Base-by-base conservation (phyloP, 1,140 invertebrate species). In the Mylabris phalerata region DNA sequence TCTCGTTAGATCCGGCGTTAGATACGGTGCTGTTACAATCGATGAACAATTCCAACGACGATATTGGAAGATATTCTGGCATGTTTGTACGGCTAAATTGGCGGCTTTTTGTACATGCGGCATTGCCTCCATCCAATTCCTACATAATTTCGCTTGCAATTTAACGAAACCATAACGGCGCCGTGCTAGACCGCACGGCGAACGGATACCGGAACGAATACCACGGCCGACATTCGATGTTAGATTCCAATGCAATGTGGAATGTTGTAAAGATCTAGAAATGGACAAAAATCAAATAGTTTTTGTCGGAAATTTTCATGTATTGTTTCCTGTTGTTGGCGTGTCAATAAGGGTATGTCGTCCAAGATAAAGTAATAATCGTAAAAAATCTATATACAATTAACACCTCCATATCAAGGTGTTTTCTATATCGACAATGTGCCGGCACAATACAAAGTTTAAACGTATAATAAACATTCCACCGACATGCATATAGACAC, bases 11-110 rank as follows among this genome's bases (percentile, higher is more conserved):
- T 93, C 90, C 25, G 86, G 83, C 1, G 84, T 81, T 54, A 85
- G 83, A 62, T 79, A 78, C 0, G 90, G 90, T 0, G 87, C 88
- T 5, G 78, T 75, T 9, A 82, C 78, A 48, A 92, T 81, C 44
- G 87, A 87, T 46, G 88, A 90, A 73, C 91, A 93, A 73, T 93
- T 93, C 91, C 91, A 93, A 48, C 89, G 77, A 48, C 88, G 79
- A 62, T 87, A 79, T 6, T 78, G 74, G 69, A 92, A 89, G 1
- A 86, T 79, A 50, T 79, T 78, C 68, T 88, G 85, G 71, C 91
- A 93, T 10, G 86, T 83, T 48, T 80, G 74, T 11, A 84, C 78
- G 1, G 88, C 81, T 47, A 86, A 75, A 13, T 76, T 76, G 3
- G 89, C 87, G 1, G 90, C 89, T 43, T 80, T 79, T 10, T 82